These are phyloP conservation scores for Malurus splendens DNA, from an alignment of 2,797 vertebrate species.

Conservation along the genomic window DNA sequence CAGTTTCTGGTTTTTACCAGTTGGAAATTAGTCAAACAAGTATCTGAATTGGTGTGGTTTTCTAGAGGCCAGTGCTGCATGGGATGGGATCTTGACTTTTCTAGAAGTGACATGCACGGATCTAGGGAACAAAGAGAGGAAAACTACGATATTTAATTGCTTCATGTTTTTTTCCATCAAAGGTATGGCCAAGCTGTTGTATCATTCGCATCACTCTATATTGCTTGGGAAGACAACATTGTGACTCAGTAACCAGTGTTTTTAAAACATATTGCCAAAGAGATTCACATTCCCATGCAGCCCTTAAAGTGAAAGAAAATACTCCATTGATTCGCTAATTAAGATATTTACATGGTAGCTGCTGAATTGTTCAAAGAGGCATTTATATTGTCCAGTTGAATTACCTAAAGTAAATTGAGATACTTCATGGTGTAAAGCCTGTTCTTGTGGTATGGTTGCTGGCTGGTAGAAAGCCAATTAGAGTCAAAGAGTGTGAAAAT, in stretches of 20 bases:
- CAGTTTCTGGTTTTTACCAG: not conserved
- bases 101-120: accelerated
- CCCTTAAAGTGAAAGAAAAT: not conserved
- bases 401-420: not conserved
- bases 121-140: not conserved
- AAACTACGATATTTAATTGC: not conserved
- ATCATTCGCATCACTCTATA: not conserved
- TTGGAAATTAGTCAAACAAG: not conserved
- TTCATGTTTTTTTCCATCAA: not conserved
- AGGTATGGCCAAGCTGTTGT: not conserved
- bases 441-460: not conserved
- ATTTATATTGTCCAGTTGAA: not conserved
- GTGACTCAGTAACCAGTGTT: not conserved
- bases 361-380: not conserved
- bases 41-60: not conserved
- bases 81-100: not conserved
- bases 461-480: not conserved
- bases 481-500: not conserved
- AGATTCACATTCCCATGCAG: not conserved
- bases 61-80: not conserved
- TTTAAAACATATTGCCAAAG: not conserved
- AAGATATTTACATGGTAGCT: not conserved
- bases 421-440: not conserved
- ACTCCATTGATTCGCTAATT: not conserved
- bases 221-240: not conserved